These are phyloP conservation scores for Drosophila formosana DNA, from an alignment of 2,888 invertebrate genomes.

Conservation along the genomic window DNA sequence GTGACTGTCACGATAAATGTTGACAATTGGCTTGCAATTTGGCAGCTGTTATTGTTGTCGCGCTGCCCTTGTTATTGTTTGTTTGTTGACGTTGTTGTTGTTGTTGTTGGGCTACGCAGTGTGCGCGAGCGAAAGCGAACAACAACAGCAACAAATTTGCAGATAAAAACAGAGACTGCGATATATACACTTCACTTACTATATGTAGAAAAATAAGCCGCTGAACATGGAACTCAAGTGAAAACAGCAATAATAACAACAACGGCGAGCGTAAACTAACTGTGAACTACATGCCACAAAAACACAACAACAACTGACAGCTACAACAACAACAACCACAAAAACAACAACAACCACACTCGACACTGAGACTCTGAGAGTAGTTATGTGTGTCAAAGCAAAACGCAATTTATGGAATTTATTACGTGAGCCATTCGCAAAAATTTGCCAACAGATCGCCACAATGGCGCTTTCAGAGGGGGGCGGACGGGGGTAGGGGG, in stretches of 20 bases:
- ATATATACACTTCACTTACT: constrained; percentile 4
- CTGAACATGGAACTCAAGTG: constrained; percentile 62
- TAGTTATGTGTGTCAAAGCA: constrained; percentile 76
- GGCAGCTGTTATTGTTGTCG: constrained; percentile 59
- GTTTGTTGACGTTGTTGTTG: constrained; percentile 15
- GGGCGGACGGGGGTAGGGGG: constrained; percentile 17
- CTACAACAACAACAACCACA: constrained; percentile 41
- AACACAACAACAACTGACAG: constrained; percentile 55
- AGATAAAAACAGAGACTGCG: constrained; percentile 67
- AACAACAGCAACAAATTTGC: constrained; percentile 58
- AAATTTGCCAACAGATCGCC: constrained; percentile 51
- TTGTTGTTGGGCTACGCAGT: constrained; percentile 29
- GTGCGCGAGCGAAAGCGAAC: constrained; percentile 52
- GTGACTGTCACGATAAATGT: constrained; percentile 55
- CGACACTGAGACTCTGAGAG: constrained; percentile 42
- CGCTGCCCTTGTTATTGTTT: constrained; percentile 53
- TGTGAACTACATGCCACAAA: constrained; percentile 66
- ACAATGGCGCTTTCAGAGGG: constrained; percentile 1
- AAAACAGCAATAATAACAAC: constrained; percentile 55
- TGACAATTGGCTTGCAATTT: constrained; percentile 64
- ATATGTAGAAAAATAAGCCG: constrained; percentile 26
- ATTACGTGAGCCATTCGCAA: constrained; percentile 76
- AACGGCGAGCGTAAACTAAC: constrained; percentile 58
- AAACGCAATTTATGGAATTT: constrained; percentile 79
- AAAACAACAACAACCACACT: constrained; percentile 41